Evolutionary conservation across 2,888 invertebrate species (phyloP).

Genomic region (Adelphocoris suturalis): DNA sequence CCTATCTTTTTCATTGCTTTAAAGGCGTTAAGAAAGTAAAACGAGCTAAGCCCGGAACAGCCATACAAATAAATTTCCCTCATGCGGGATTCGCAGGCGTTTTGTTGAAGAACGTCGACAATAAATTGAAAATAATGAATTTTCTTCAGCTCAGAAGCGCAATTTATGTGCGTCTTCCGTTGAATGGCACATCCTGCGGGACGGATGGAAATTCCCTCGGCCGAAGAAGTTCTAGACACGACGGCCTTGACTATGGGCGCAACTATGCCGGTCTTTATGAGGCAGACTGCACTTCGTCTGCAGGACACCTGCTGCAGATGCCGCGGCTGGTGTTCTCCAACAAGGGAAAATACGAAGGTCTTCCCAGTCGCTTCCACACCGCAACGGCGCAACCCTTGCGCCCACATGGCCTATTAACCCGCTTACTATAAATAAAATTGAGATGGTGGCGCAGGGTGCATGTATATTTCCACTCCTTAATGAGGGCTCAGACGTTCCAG

Average conservation of each 20-base stretch:
- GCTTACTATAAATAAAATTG: conserved; percentile 53
- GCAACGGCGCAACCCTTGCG: neutral
- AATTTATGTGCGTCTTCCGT: neutral
- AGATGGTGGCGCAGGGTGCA: conserved; percentile 29
- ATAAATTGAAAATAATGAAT: neutral
- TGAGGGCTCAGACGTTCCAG: neutral
- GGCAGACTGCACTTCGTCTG: conserved; percentile 47
- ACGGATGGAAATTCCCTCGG: conserved; percentile 30
- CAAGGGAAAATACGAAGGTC: conserved; percentile 29
- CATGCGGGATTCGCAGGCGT: too few relatives aligned
- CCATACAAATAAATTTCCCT: too few relatives aligned
- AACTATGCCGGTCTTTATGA: conserved; percentile 47
- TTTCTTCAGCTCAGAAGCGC: neutral
- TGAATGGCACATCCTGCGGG: conserved; percentile 30
- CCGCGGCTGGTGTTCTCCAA: neutral
- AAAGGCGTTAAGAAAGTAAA: too few relatives aligned
- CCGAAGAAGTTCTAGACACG: conserved; percentile 29
- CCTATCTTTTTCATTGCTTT: too few relatives aligned
- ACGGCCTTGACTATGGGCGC: conserved; percentile 26
- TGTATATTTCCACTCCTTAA: neutral
- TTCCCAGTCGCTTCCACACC: neutral
- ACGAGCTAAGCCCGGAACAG: too few relatives aligned
- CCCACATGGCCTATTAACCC: conserved; percentile 60
- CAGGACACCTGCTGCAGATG: conserved; percentile 44
- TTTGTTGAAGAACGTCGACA: too few relatives aligned